phyloP scores from a whole-genome alignment of 2,113 vertebrate species.

The Xenus cinereus region DNA sequence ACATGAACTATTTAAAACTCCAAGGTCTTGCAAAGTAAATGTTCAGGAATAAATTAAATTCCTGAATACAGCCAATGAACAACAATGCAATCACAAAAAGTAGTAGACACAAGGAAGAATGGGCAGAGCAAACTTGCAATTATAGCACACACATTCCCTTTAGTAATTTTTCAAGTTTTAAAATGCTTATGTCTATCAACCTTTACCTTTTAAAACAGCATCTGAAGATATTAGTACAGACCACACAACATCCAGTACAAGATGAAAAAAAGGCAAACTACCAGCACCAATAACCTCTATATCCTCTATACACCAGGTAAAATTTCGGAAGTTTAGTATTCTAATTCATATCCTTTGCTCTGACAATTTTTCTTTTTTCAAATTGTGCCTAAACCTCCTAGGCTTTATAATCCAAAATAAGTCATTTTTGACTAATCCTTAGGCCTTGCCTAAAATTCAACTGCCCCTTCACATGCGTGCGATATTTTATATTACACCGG shows the following conservation, averaged over 20 bases:
- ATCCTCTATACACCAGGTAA: fast-evolving
- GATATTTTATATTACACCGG: background rate
- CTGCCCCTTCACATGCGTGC: background rate
- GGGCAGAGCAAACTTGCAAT: background rate
- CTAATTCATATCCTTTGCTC: background rate
- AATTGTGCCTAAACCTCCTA: background rate
- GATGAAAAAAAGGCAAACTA: background rate
- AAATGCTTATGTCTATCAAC: background rate
- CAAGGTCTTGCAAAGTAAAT: background rate
- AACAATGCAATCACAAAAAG: background rate
- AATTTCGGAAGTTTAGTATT: background rate
- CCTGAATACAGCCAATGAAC: background rate
- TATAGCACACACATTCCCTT: conserved; percentile 11
- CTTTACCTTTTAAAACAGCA: background rate
- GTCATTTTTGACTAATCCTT: background rate
- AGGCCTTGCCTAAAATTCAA: background rate
- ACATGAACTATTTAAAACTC: background rate
- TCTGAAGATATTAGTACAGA: conserved; percentile 3
- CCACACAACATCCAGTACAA: background rate
- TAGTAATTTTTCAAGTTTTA: background rate
- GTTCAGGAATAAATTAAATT: background rate
- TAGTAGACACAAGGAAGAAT: background rate
- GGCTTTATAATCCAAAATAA: background rate
- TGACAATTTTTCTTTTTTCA: background rate
- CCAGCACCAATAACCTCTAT: background rate